These are phyloP conservation scores for Melanostigma gelatinosum DNA, from an alignment of 2,113 vertebrate genomes.

Conservation along the genomic window DNA sequence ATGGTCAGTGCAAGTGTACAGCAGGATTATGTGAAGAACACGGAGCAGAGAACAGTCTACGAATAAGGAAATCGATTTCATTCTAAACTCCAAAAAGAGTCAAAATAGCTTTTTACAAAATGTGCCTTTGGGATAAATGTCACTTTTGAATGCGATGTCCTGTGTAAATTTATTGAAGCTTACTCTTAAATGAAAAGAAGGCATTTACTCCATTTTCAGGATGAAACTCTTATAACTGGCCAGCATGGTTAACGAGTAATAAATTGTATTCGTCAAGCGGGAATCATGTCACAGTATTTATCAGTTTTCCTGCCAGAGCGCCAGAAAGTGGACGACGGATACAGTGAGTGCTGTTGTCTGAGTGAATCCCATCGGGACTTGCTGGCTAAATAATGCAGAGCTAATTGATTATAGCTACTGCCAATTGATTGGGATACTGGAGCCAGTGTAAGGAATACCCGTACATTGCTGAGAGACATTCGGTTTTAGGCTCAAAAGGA, in stretches of 20 bases:
- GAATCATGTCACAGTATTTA: constrained; percentile 22
- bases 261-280: neutral
- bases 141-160: neutral
- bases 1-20: constrained; percentile 49
- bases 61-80: neutral
- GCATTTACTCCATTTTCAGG: neutral
- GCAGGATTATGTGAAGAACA: constrained; percentile 21
- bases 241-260: neutral
- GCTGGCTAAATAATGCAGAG: constrained; percentile 65
- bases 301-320: constrained; percentile 30
- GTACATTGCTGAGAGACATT: neutral
- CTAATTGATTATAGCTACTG: constrained; percentile 70
- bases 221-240: neutral
- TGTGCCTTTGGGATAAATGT: neutral
- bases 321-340: constrained; percentile 29
- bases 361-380: constrained; percentile 41
- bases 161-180: neutral
- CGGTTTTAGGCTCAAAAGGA: constrained; percentile 1
- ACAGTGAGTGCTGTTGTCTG: constrained; percentile 59
- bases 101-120: neutral
- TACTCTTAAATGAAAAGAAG: neutral
- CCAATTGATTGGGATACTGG: constrained; percentile 50
- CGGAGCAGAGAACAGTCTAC: neutral
- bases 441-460: constrained; percentile 38
- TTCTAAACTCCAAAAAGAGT: neutral